Conservation (phyloP, 2,888 invertebrate species). For the Ormyrus nitidulus region DNA sequence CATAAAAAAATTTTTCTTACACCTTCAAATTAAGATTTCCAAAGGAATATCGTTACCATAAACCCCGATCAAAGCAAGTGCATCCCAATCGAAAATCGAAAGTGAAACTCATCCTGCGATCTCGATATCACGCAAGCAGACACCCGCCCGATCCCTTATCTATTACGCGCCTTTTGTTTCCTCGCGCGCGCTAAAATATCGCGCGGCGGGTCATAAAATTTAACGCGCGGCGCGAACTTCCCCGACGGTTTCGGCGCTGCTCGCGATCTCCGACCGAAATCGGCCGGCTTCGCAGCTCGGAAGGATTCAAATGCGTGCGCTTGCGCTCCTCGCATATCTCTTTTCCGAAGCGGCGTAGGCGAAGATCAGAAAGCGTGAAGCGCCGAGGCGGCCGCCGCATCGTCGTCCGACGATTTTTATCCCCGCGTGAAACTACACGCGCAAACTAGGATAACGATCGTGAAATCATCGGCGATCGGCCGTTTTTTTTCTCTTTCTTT, state of each 20-base stretch:
- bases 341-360: conserved; percentile 2
- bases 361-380: conserved; percentile 57
- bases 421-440: conserved; percentile 47
- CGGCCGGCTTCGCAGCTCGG: background rate
- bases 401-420: conserved; percentile 51
- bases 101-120: conserved; percentile 9
- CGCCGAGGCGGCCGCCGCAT: conserved; percentile 7
- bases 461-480: conserved; percentile 36
- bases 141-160: background rate
- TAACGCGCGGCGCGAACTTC: background rate
- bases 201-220: background rate
- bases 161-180: background rate
- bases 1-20: background rate
- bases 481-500: no score
- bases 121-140: background rate
- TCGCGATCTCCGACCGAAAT: conserved; percentile 6
- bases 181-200: background rate
- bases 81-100: conserved; percentile 9
- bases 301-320: conserved; percentile 46
- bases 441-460: conserved; percentile 53
- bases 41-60: background rate
- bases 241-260: conserved; percentile 26
- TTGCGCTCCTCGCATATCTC: conserved; percentile 1
- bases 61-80: background rate
- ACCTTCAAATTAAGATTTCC: background rate